Evolutionary conservation across 2,888 invertebrate species (phyloP), one percentile per base, ranked within the genome.

Genomic region (Drosophila ezoana): DNA sequence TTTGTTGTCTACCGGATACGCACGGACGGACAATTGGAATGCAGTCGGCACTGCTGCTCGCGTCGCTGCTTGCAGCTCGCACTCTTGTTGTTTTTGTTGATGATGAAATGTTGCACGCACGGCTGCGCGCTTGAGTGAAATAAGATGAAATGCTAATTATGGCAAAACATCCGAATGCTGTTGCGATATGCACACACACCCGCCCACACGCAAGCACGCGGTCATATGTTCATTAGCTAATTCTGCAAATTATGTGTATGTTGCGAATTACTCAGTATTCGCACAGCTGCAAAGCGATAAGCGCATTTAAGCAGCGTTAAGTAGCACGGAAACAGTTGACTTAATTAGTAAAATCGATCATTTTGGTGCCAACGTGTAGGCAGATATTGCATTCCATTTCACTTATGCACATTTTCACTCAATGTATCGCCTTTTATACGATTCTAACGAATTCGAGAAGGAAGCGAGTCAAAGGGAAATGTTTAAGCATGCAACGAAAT

Each of bases 81-180:
- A 35, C 28, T 38, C 5, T 13, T 41, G 18, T 33, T 47, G 43
- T 33, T 53, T 51, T 49, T 53, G 63, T 44, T 49, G 54, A 48
- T 85, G 73, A 58, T 77, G 65, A 79, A 81, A 81, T 87, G 85
- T 72, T 72, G 87, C 82, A 87, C 76, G 85, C 82, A 82, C 82
- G 87, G 43, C 57, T 82, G 67, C 62, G 63, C 73, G 60, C 44
- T 71, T 81, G 82, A 82, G 82, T 81, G 76, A 82, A 87, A 87
- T 79, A 85, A 87, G 87, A 81, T 85, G 85, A 84, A 85, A 82
- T 87, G 82, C 79, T 82, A 82, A 87, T 82, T 85, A 82, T 81
- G 82, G 79, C 76, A 76, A 74, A 87, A 81, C 87, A 84, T 75
- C 65, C 72, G 52, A 62, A 67, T 69, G 38, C 61, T 63, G 52